Evolutionary conservation across 2,113 vertebrate species (phyloP).

Genomic region (Malaclemys terrapin): DNA sequence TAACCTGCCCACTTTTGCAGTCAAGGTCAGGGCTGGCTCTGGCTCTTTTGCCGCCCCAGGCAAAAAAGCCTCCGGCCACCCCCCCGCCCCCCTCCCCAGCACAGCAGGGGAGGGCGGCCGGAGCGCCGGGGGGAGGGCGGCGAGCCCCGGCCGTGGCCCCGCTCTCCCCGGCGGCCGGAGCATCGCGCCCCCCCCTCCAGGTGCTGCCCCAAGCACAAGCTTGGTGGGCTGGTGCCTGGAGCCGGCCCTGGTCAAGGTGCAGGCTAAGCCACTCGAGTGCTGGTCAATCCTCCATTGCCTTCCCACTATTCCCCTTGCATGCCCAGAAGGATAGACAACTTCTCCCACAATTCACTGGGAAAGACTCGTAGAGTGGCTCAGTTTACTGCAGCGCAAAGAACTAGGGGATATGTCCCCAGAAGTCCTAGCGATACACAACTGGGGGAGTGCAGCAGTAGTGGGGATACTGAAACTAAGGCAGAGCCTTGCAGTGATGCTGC

Average conservation of each 20-base stretch:
- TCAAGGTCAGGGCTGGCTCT: neutral
- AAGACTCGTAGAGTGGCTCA: neutral
- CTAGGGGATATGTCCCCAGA: fast-evolving
- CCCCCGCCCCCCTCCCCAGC: too few relatives aligned
- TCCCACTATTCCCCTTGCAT: fast-evolving
- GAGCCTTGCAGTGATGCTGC: neutral
- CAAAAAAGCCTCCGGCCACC: too few relatives aligned
- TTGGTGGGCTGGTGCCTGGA: too few relatives aligned
- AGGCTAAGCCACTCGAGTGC: neutral
- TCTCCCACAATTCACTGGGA: fast-evolving
- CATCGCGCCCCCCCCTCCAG: too few relatives aligned
- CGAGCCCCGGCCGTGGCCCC: too few relatives aligned
- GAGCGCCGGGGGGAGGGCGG: too few relatives aligned
- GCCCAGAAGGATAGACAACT: neutral
- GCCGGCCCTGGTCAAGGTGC: neutral
- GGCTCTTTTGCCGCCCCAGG: too few relatives aligned
- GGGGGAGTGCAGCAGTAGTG: neutral
- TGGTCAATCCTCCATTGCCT: neutral
- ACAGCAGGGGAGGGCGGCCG: too few relatives aligned
- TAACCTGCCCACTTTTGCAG: neutral
- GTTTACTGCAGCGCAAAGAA: neutral
- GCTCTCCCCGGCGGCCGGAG: too few relatives aligned
- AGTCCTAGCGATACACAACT: fast-evolving
- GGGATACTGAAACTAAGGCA: neutral
- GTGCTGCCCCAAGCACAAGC: too few relatives aligned